These are phyloP conservation scores for Drosophila pectinifera DNA, from an alignment of 1,140 invertebrate species.

Conservation along the genomic window DNA sequence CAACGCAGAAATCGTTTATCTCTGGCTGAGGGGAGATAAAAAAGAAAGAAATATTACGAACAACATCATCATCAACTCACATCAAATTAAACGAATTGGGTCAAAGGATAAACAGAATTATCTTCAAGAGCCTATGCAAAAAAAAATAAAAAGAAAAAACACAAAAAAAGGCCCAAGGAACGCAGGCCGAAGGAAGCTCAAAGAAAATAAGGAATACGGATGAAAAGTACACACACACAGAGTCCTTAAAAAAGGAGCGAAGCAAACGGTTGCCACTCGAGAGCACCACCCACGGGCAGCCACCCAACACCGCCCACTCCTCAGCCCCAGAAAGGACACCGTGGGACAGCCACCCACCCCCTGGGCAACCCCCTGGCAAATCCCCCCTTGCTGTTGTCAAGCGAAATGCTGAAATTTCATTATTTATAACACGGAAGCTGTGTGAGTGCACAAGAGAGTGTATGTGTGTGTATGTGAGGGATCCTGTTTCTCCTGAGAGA, in stretches of 20 bases:
- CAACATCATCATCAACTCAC: slow-evolving; percentile 41
- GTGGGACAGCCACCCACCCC: slow-evolving; percentile 27
- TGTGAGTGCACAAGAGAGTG: slow-evolving; percentile 15
- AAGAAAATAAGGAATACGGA: slow-evolving; percentile 38
- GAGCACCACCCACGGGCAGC: slow-evolving; percentile 14
- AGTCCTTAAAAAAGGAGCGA: slow-evolving; percentile 44
- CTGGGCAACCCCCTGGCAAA: neutral
- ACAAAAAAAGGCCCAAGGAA: neutral
- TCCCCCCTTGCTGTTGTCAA: slow-evolving; percentile 57
- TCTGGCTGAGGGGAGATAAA: too few species aligned
- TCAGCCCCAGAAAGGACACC: slow-evolving; percentile 10
- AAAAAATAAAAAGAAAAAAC: slow-evolving; percentile 15
- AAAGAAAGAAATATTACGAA: slow-evolving; percentile 1
- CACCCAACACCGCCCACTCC: slow-evolving; percentile 16
- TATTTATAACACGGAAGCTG: slow-evolving; percentile 79
- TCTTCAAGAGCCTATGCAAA: slow-evolving; percentile 76
- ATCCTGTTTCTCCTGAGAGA: slow-evolving; percentile 22
- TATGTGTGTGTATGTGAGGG: slow-evolving; percentile 18
- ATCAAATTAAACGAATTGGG: slow-evolving; percentile 80
- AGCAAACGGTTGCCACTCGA: slow-evolving; percentile 77
- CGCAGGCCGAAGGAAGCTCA: slow-evolving; percentile 24
- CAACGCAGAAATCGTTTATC: slow-evolving; percentile 23
- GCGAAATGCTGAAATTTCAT: slow-evolving; percentile 72
- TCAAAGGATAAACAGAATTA: slow-evolving; percentile 81
- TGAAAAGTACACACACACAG: slow-evolving; percentile 31